A percentile compares a stretch with the other conserved stretches of the same genome.
Evolutionary conservation across 2,797 vertebrate species (phyloP).

Genomic region (Mus minutoides): DNA sequence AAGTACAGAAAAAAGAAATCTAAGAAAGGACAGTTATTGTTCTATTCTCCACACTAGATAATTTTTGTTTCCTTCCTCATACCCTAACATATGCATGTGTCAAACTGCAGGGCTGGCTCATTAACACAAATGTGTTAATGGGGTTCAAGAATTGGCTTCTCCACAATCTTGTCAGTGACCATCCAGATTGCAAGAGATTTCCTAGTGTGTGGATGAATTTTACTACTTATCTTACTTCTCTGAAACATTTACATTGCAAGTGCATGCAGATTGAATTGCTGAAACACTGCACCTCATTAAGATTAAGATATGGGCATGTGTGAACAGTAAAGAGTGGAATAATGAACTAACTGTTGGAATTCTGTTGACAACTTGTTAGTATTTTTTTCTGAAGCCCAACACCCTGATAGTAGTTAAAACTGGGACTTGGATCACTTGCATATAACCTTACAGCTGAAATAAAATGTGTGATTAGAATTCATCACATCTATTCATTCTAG

Average conservation of each 20-base stretch:
- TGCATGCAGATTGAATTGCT: not conserved
- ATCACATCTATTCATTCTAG: constrained; percentile 5
- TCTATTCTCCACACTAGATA: not conserved
- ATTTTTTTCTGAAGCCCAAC: not conserved
- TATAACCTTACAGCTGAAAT: not conserved
- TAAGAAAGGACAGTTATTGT: not conserved
- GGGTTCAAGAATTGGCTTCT: not conserved
- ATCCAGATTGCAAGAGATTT: not conserved
- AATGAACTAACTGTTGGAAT: constrained; percentile 10
- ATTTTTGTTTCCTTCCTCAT: not conserved
- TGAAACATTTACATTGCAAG: not conserved
- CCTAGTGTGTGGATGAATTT: not conserved
- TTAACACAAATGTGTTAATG: not conserved
- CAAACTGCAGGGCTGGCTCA: not conserved
- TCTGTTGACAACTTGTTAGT: constrained; percentile 39
- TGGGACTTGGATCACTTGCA: not conserved
- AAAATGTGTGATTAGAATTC: constrained; percentile 18
- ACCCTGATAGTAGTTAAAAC: not conserved
- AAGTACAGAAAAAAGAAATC: not conserved
- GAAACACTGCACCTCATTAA: constrained; percentile 17
- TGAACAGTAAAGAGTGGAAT: not conserved
- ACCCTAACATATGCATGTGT: not conserved
- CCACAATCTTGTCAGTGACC: not conserved
- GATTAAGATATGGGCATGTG: not conserved
- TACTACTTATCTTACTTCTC: not conserved